Evolutionary conservation across 2,888 invertebrate genomes (phyloP), one percentile per base, ranked within the genome.

Genomic region (Crossocerus cetratus): DNA sequence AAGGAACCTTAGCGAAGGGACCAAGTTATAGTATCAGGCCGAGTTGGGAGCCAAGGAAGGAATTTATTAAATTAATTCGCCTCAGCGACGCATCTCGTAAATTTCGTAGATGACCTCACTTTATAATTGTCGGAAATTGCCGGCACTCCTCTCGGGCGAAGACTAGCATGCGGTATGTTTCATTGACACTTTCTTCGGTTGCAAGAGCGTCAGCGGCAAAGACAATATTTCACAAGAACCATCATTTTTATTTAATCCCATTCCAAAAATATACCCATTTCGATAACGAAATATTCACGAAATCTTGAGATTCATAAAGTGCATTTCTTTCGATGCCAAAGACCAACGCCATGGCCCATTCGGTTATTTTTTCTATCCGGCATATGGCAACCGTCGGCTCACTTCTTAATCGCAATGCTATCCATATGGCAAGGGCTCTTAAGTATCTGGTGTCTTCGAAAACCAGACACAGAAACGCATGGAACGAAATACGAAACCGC

Each of bases 11-110:
- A 75, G 75, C 69, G 71, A 74, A 66, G 62, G 54, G 32, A 11
- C 32, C 32, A 32, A 32, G 32, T 32, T 32, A 32, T 8, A 11
- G 74, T 74, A 77, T 75, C 71, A 67, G 49, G 72, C 75, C 75
- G 69, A 76, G 80, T 79, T 78, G 80, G 77, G 78, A 83, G 83
- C 78, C 79, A 82, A 84, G 87, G 83, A 86, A 87, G 84, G 87
- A 88, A 87, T 88, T 89, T 88, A 90, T 90, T 90, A 87, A 90
- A 90, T 90, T 90, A 90, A 90, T 88, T 88, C 86, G 89, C 87
- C 87, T 84, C 87, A 87, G 84, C 89, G 88, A 88, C 89, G 88
- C 86, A 86, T 89, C 88, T 89, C 87, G 87, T 88, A 89, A 89
- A 87, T 88, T 88, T 84, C 84, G 85, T 84, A 84, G 90, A 89